A percentile compares a stretch with the other conserved stretches of the same genome.
These are phyloP conservation scores for Aurelia aurita DNA, from an alignment of 30 jellyfish, hydroid and myxozoan species.

Conservation along the genomic window DNA sequence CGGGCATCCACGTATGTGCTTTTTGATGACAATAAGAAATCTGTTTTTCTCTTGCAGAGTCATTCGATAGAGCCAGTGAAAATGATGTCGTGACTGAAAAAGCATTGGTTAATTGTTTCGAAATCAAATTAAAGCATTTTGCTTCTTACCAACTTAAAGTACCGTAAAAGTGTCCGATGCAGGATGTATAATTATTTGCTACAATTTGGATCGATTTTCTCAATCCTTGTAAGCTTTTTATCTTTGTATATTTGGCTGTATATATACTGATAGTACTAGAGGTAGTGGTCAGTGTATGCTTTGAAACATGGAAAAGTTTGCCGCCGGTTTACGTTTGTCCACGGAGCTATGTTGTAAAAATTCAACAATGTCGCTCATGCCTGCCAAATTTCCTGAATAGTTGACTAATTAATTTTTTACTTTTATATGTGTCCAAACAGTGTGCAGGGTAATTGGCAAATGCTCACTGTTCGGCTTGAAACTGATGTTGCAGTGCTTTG, in stretches of 20 bases:
- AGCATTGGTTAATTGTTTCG: background rate
- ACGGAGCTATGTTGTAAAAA: background rate
- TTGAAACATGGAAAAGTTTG: background rate
- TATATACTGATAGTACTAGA: conserved; percentile 1
- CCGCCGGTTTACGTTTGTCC: background rate
- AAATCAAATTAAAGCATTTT: too few relatives aligned
- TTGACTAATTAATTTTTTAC: too few relatives aligned
- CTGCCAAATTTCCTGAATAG: too few relatives aligned
- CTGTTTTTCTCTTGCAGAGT: conserved; percentile 12
- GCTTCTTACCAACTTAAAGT: background rate
- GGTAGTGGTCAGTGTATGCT: conserved; percentile 12
- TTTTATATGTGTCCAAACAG: too few relatives aligned
- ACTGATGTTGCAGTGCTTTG: too few relatives aligned
- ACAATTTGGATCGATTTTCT: conserved; percentile 54
- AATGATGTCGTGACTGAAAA: conserved; percentile 8
- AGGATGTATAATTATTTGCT: conserved; percentile 60
- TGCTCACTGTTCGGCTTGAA: too few relatives aligned
- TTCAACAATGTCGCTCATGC: too few relatives aligned
- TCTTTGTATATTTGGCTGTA: conserved; percentile 56
- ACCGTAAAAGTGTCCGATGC: conserved; percentile 13
- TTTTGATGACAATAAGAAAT: too few relatives aligned
- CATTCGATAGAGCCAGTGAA: conserved; percentile 43
- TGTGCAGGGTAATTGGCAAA: too few relatives aligned
- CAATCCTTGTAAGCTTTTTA: conserved; percentile 63
- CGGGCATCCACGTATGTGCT: too few relatives aligned